Conservation (phyloP, 1,140 invertebrate genomes). For the Trichonephila inaurata region DNA sequence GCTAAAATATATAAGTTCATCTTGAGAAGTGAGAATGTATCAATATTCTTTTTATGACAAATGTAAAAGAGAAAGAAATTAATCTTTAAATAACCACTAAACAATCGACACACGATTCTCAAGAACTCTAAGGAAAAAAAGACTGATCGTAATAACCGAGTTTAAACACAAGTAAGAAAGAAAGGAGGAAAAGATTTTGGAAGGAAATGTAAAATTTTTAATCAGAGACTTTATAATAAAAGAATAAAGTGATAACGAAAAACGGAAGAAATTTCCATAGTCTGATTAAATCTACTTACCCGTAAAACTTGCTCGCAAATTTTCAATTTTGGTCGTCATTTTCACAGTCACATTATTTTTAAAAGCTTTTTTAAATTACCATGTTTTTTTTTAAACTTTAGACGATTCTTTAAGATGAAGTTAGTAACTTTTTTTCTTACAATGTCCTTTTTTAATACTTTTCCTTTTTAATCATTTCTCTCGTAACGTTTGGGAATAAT, state of each 20-base stretch:
- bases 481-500: too few species aligned
- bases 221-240: conserved; percentile 60
- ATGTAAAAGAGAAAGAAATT: not conserved
- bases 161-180: not conserved
- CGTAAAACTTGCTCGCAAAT: conserved; percentile 51
- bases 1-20: too few species aligned
- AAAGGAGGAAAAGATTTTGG: not conserved
- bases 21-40: too few species aligned
- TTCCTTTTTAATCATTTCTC: too few species aligned
- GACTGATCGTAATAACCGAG: not conserved
- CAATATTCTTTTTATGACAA: too few species aligned
- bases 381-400: not conserved
- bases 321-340: conserved; percentile 53
- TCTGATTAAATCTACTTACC: conserved; percentile 68
- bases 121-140: not conserved
- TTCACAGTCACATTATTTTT: conserved; percentile 45
- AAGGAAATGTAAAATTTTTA: conserved; percentile 46
- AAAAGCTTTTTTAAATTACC: conserved; percentile 40
- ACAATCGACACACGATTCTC: not conserved
- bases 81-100: not conserved
- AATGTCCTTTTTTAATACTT: too few species aligned
- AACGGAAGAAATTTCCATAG: conserved; percentile 18
- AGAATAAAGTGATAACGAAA: conserved; percentile 14
- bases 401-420: too few species aligned
- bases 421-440: too few species aligned